Evolutionary conservation across 2,113 vertebrate genomes (phyloP), one percentile per base, ranked within the genome.

Genomic region (Cricetomys ansorgei): DNA sequence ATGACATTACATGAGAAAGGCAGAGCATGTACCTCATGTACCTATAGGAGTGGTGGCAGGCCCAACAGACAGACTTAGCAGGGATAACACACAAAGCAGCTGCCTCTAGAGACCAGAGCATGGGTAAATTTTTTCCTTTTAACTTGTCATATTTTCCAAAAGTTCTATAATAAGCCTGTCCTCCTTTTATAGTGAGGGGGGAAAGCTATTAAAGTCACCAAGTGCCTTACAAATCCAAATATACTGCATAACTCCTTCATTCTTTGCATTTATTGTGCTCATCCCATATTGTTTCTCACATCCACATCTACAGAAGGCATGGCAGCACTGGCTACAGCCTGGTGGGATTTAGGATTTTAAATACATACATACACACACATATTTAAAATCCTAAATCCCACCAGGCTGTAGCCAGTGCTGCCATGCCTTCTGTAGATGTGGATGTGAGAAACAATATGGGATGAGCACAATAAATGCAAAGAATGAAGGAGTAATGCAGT

Each of bases 61-160:
- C 25, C 40, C 27, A 79, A 94, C 48, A 64, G 57, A 72, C 45
- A 70, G 23, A 86, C 19, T 40, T 31, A 29, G 2, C 53, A 55
- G 45, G 23, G 27, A 57, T 84, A 48, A 40, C 43, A 15, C 34
- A 23, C 65, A 88, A 40, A 55, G 57, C 53, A 40, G 50, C 45
- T 77, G 55, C 50, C 37, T 95, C n/a, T 53, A 59, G 79, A 89
- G 40, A 76, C 75, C 21, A 69, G 31, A 81, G n/a, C 62, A 50
- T 1, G 31, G 67, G 64, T 55, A 50, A 80, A 50, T 45, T 84
- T 85, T 90, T 93, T 77, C 29, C 67, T 85, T 93, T 88, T 59
- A 84, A 88, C 43, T 81, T 90, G 80, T 88, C 94, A 81, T 85
- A 81, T 72, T 95, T 97, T 86, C 92, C 95, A 85, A 55, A 93